Percentiles rank a stretch among this genome's conserved stretches.
phyloP scores from a whole-genome alignment of 35 echinoderm and acorn worm genomes.

The Lytechinus pictus region DNA sequence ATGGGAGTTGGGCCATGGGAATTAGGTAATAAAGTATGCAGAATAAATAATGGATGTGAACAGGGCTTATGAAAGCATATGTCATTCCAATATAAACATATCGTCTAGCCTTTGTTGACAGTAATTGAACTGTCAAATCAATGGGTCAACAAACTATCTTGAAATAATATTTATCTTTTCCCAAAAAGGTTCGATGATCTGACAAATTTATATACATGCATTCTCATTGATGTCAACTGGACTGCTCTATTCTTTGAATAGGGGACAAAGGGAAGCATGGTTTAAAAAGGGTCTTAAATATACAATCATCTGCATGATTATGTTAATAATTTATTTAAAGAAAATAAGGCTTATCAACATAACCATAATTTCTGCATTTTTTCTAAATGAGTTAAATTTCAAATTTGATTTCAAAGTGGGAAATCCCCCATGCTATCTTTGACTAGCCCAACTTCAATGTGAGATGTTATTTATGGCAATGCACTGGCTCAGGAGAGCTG shows the following conservation, averaged over 20 bases:
- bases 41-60: not conserved
- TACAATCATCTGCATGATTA: not conserved
- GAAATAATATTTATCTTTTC: conserved; percentile 1
- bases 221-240: not conserved
- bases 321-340: not conserved
- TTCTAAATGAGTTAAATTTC: not conserved
- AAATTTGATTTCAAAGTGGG: not conserved
- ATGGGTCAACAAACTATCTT: not conserved
- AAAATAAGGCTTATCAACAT: not conserved
- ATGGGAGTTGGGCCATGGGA: too few species aligned
- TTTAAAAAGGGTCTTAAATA: not conserved
- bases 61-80: not conserved
- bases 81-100: not conserved
- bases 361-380: not conserved
- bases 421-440: not conserved
- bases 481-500: too few species aligned
- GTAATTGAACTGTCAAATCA: not conserved
- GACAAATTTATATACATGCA: not conserved
- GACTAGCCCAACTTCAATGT: too few species aligned
- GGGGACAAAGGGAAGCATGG: not conserved
- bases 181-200: not conserved
- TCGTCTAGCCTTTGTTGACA: not conserved
- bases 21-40: not conserved
- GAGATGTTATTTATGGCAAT: too few species aligned
- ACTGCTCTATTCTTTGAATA: not conserved